Evolutionary conservation across 2,113 vertebrate genomes (phyloP).

Genomic region (Trogon surrucura): DNA sequence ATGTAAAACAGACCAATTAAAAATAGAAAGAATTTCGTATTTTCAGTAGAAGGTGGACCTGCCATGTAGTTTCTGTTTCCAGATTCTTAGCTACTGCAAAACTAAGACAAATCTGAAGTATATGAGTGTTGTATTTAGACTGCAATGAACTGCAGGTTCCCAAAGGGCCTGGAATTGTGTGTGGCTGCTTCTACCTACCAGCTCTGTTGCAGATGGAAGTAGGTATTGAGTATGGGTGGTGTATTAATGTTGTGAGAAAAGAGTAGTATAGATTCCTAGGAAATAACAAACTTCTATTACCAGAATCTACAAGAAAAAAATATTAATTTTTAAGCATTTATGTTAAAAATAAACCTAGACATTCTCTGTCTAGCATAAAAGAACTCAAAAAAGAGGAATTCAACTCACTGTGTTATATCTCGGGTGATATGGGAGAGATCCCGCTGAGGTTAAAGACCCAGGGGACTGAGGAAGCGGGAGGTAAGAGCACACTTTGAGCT

Average conservation of each 20-base stretch:
- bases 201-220: not conserved
- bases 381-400: not conserved
- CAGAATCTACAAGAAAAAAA: not conserved
- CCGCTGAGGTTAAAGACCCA: not conserved
- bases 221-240: not conserved
- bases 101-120: not conserved
- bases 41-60: not conserved
- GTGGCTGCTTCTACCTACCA: not conserved
- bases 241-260: not conserved
- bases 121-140: not conserved
- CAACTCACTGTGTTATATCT: fast-evolving
- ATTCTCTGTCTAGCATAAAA: not conserved
- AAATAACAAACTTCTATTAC: not conserved
- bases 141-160: not conserved
- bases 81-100: not conserved
- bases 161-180: not conserved
- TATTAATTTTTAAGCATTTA: not conserved
- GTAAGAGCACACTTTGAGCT: not conserved
- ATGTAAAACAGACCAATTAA: not conserved
- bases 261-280: not conserved
- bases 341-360: not conserved
- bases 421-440: not conserved
- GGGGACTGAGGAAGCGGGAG: not conserved
- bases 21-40: not conserved
- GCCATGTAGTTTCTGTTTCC: not conserved